Conservation (phyloP, 2,113 vertebrate species). For the Petrocephalus microphthalmus region DNA sequence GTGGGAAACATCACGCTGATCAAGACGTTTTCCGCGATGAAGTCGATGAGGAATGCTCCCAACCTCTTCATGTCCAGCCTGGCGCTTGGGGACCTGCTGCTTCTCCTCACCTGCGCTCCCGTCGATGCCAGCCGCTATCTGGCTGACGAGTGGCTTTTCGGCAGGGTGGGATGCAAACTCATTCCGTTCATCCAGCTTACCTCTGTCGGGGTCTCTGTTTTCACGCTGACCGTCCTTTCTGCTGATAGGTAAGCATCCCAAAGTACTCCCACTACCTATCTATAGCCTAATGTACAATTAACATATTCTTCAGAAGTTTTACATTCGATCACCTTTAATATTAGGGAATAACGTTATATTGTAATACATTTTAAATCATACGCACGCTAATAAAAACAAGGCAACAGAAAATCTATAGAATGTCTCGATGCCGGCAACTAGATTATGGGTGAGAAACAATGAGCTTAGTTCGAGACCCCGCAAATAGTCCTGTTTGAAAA, state of each 20-base stretch:
- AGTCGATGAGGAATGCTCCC: slow-evolving; percentile 81
- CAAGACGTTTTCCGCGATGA: slow-evolving; percentile 83
- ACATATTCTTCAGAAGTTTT: neutral
- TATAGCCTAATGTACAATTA: neutral
- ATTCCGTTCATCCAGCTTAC: slow-evolving; percentile 95
- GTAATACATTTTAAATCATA: neutral
- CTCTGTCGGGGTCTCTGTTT: slow-evolving; percentile 94
- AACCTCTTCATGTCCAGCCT: slow-evolving; percentile 93
- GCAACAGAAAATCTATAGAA: neutral
- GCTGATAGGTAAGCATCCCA: slow-evolving; percentile 81
- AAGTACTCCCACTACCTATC: neutral
- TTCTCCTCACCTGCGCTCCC: slow-evolving; percentile 89
- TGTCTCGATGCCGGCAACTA: neutral
- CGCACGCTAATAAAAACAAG: neutral
- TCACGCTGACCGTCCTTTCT: slow-evolving; percentile 90
- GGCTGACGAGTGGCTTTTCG: slow-evolving; percentile 87
- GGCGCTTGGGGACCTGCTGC: slow-evolving; percentile 86
- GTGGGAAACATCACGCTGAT: slow-evolving; percentile 90
- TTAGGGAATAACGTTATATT: neutral
- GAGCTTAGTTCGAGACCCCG: neutral
- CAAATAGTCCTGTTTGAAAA: neutral
- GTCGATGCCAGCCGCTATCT: slow-evolving; percentile 93
- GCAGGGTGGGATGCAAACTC: slow-evolving; percentile 87
- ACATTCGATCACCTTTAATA: neutral
- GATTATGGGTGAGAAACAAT: neutral